phyloP scores from a whole-genome alignment of 2,888 invertebrate genomes.

The Drosophila tripunctata region DNA sequence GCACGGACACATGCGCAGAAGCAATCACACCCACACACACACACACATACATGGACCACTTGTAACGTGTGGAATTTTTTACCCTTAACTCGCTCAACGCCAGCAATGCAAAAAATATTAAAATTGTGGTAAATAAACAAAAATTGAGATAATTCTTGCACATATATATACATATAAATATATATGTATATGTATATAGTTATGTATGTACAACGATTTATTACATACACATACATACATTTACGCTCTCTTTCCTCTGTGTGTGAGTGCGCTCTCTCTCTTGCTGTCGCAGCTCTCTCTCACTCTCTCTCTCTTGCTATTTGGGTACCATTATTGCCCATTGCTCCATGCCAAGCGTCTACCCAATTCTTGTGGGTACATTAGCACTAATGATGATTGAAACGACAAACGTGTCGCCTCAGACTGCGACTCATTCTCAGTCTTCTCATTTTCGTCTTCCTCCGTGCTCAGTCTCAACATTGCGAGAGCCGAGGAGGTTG shows the following conservation, averaged over 20 bases:
- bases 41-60: constrained; percentile 33
- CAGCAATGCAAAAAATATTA: constrained; percentile 62
- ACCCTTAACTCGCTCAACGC: constrained; percentile 54
- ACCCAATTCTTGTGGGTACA: constrained; percentile 85
- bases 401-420: constrained; percentile 81
- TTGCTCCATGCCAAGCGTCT: constrained; percentile 51
- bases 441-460: too few relatives aligned
- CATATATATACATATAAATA: neutral
- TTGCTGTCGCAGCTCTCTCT: constrained; percentile 19
- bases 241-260: constrained; percentile 15
- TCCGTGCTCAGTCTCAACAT: neutral
- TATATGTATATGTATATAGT: constrained; percentile 24
- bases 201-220: constrained; percentile 27
- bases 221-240: constrained; percentile 1
- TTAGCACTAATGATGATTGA: constrained; percentile 85
- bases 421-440: constrained; percentile 36
- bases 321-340: constrained; percentile 21
- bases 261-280: too few relatives aligned
- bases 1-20: constrained; percentile 62
- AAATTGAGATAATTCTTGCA: constrained; percentile 34
- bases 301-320: constrained; percentile 10
- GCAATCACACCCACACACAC: constrained; percentile 14
- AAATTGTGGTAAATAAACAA: constrained; percentile 78
- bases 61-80: constrained; percentile 54
- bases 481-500: constrained; percentile 8